Conservation (phyloP, 2,888 invertebrate genomes). For the Eristalis pertinax region DNA sequence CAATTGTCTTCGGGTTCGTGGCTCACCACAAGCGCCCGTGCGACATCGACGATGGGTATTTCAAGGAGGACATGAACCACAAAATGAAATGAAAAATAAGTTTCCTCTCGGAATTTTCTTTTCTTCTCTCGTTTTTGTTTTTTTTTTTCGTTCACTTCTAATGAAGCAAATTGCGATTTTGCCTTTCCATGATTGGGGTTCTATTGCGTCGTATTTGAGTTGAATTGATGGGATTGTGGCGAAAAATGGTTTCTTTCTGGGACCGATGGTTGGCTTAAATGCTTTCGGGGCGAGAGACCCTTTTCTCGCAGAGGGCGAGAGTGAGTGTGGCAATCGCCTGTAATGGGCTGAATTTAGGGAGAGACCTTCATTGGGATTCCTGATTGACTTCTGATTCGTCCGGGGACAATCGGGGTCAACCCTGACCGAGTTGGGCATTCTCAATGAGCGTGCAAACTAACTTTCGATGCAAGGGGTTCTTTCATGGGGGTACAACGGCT, state of each 20-base stretch:
- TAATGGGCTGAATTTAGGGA: background rate
- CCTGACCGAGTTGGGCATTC: too few species aligned
- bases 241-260: background rate
- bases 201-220: background rate
- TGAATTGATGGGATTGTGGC: background rate
- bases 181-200: background rate
- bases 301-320: background rate
- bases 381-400: background rate
- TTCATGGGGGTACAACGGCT: too few species aligned
- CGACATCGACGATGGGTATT: background rate
- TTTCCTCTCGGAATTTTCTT: background rate
- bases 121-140: background rate
- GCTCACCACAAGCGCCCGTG: background rate
- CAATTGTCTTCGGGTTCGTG: background rate
- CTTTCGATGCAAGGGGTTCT: too few species aligned
- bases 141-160: background rate
- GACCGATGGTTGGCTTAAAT: background rate
- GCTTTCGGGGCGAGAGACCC: background rate
- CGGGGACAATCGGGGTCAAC: background rate
- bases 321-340: background rate
- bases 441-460: too few species aligned
- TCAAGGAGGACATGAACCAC: background rate
- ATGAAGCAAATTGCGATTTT: constrained; percentile 26
- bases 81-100: constrained; percentile 8
- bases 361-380: background rate